Base-by-base conservation (phyloP, 1,140 invertebrate genomes). In the Lerema accius region DNA sequence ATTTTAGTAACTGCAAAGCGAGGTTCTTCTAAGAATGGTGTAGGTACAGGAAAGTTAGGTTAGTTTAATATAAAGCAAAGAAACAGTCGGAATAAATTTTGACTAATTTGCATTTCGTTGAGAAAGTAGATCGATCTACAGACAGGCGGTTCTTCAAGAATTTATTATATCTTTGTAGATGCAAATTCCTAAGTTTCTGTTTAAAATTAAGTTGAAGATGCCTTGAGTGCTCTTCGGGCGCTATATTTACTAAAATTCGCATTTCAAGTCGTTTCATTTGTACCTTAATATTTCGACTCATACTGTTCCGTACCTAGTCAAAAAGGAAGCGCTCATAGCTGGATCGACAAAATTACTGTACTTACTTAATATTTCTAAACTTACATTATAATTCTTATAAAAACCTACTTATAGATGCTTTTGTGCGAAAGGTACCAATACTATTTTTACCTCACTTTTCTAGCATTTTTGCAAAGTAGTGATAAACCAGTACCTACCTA, bases 171-270 rank as follows among this genome's bases (percentile, higher is more conserved):
- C 40, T 56, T 45, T 28, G 48, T 51, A 37, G 46, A 49, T 65
- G 63, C 46, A 65, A 59, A 65, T 65, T 65, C 40, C 55, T 46
- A 60, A 65, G 56, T 65, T 65, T 53, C 40, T 43, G 26, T 40
- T 59, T 39, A 48, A 65, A 65, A 65, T 58, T 58, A 65, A 65
- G 48, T 59, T 59, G 39, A 32, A 65, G 63, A 58, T 45, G 42
- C 14, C 42, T 45, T 17, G 23, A 65, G 55, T 60, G 55, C 55
- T 65, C 63, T 53, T 15, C 15, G 49, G 55, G 48, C 53, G 26
- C 32, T n/a, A n/a, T 43, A 42, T 32, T 16, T 23, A 51, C 40
- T 51, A 11, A 42, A 35, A 40, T 11, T 58, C 46, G 40, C 40
- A 58, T 46, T 58, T 45, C 14, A 14, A 46, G 48, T n/a, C n/a